Percentiles rank a stretch among this genome's conserved stretches.
Conservation (phyloP, 92 coral and sea anemone genomes). For the Diadumene lineata region DNA sequence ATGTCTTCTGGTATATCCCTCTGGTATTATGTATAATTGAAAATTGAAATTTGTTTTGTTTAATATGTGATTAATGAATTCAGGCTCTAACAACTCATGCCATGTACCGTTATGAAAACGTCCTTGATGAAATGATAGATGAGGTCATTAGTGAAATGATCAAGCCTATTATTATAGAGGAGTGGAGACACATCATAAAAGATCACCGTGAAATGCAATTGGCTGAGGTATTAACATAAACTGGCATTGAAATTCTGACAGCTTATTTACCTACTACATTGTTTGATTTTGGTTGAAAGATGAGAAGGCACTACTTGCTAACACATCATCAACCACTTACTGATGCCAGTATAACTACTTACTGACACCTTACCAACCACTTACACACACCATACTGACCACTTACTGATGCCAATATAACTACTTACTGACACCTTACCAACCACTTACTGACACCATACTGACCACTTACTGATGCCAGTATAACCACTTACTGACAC, state of each 20-base stretch:
- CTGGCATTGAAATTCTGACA: not conserved
- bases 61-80: no score
- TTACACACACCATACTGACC: slow-evolving; percentile 8
- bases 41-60: no score
- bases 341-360: slow-evolving; percentile 4
- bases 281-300: no score
- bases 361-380: slow-evolving; percentile 17
- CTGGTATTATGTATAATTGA: no score
- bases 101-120: slow-evolving; percentile 45
- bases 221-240: slow-evolving; percentile 36
- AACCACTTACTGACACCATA: no score
- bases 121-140: slow-evolving; percentile 44
- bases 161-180: slow-evolving; percentile 39
- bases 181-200: slow-evolving; percentile 51
- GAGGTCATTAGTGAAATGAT: slow-evolving; percentile 56
- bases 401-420: slow-evolving; percentile 8
- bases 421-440: no score
- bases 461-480: no score
- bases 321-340: slow-evolving; percentile 11
- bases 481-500: no score
- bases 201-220: slow-evolving; percentile 33
- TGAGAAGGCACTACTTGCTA: slow-evolving; percentile 4
- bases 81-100: slow-evolving; percentile 53
- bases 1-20: no score
- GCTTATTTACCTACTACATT: slow-evolving; percentile 7